phyloP scores from a whole-genome alignment of 2,797 vertebrate genomes.

The Pristis pectinata region DNA sequence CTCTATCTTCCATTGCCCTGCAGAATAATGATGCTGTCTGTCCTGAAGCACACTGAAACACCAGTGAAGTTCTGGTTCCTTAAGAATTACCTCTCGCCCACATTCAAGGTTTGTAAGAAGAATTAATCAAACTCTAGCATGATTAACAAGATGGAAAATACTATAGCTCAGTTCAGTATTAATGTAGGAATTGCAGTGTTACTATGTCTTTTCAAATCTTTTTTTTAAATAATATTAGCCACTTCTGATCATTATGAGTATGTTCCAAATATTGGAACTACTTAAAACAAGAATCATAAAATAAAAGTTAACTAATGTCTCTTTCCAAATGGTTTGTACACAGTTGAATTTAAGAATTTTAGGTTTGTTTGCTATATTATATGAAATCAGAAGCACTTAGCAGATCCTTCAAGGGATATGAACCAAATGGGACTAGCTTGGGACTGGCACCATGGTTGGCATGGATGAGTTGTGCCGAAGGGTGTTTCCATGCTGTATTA shows the following conservation, averaged over 20 bases:
- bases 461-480: too few relatives aligned
- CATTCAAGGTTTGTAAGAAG: conserved; percentile 76
- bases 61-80: conserved; percentile 98
- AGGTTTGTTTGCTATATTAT: neutral
- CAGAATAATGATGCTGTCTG: conserved; percentile 98
- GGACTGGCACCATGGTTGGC: too few relatives aligned
- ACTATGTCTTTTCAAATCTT: too few relatives aligned
- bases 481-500: too few relatives aligned
- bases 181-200: neutral
- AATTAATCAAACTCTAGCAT: conserved; percentile 3
- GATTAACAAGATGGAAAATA: neutral
- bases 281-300: neutral
- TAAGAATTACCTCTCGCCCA: conserved; percentile 96
- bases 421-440: too few relatives aligned
- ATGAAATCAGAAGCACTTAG: too few relatives aligned
- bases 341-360: neutral
- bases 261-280: neutral
- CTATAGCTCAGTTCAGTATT: neutral
- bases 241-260: neutral
- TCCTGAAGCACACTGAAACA: conserved; percentile 90
- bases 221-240: neutral
- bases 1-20: conserved; percentile 29
- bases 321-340: neutral
- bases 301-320: neutral
- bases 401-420: too few relatives aligned